Evolutionary conservation across 2,888 invertebrate genomes (phyloP), one percentile per base, ranked within the genome.

Genomic region (Agonopterix arenella): DNA sequence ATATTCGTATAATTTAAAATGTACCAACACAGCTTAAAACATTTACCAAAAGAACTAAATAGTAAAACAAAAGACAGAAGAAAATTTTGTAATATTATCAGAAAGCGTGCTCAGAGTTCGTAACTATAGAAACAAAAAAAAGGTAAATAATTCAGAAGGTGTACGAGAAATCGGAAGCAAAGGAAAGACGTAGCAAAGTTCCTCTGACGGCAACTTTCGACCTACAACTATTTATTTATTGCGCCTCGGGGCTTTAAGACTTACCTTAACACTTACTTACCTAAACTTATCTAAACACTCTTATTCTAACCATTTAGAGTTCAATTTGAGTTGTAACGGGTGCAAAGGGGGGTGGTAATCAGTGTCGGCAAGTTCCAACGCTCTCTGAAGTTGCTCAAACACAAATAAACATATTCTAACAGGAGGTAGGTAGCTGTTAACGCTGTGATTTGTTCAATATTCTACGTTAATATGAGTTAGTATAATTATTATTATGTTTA

Each of bases 221-320:
- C 71, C 73, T 70, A 65, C 73, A 73, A 76, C 76, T 81, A 80
- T 81, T 82, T 84, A 83, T 84, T 82, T 84, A 82, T 81, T 71
- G 70, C 69, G 68, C 82, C 76, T 62, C 66, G 66, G 77, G 79
- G 79, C 72, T 74, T 75, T 62, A 58, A 59, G 62, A 62, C 61
- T 64, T 64, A 56, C 60, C 55, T n/a, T 36, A 51, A 56, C 46
- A 50, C 51, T 51, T 54, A 51, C 47, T 45, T 13, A 48, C 43
- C 4, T 8, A 8, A 50, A 44, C 63, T 45, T 10, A 10, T n/a
- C 36, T 2, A 13, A 11, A 28, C 36, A 37, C 46, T 52, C 55
- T 57, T 67, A 58, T 54, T 11, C 1, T 47, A 1, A 45, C 2
- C 28, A 1, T 0, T 3, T 58, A 71, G 53, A 58, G 65, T 55